Conservation (phyloP, 1,140 invertebrate species). For the Vanessa tameamea region DNA sequence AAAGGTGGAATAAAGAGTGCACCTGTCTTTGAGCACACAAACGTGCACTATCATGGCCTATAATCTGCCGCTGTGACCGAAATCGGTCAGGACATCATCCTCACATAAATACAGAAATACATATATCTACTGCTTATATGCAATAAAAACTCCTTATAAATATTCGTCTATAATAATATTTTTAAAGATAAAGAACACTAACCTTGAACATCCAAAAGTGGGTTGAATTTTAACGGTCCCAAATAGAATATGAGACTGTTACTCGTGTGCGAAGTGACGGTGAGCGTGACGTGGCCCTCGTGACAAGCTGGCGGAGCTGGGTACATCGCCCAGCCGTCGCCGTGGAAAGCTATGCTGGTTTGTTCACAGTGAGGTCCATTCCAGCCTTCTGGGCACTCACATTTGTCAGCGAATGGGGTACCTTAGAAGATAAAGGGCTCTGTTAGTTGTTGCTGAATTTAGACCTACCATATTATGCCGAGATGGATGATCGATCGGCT, state of each 20-base stretch:
- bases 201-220: constrained; percentile 83
- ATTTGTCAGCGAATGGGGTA: constrained; percentile 83
- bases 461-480: too few species aligned
- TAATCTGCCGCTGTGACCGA: too few species aligned
- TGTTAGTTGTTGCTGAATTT: neutral
- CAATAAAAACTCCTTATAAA: too few species aligned
- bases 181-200: constrained; percentile 28
- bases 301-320: constrained; percentile 89
- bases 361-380: constrained; percentile 95
- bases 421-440: constrained; percentile 48
- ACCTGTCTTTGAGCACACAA: too few species aligned
- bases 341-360: constrained; percentile 91
- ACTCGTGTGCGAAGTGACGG: constrained; percentile 87
- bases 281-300: constrained; percentile 88
- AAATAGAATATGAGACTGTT: constrained; percentile 95
- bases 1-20: too few species aligned
- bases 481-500: too few species aligned
- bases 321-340: constrained; percentile 94
- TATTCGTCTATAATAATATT: too few species aligned
- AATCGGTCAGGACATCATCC: too few species aligned
- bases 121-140: too few species aligned
- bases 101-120: too few species aligned
- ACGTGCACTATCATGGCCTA: too few species aligned
- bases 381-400: constrained; percentile 86
- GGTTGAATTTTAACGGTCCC: constrained; percentile 88